phyloP scores from a whole-genome alignment of 2,113 vertebrate genomes.

The Austrofundulus limnaeus region DNA sequence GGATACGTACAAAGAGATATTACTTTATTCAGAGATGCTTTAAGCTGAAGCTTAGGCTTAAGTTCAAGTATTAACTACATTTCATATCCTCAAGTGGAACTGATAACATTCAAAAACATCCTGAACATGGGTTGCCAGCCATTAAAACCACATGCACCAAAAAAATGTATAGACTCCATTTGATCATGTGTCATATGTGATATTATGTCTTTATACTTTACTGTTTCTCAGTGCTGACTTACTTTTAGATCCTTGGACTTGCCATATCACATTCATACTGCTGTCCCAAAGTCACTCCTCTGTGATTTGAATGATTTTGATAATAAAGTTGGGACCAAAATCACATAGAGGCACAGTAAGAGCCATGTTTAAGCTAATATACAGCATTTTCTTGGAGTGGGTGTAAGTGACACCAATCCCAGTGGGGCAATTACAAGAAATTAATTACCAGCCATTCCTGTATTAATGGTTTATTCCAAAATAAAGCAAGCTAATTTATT shows the following conservation, averaged over 20 bases:
- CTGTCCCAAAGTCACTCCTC: slow-evolving; percentile 2
- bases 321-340: slow-evolving; percentile 41
- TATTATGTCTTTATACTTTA: slow-evolving; percentile 15
- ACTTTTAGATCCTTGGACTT: slow-evolving; percentile 27
- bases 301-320: slow-evolving; percentile 3
- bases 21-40: slow-evolving; percentile 59
- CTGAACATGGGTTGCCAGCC: slow-evolving; percentile 34
- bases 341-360: slow-evolving; percentile 53
- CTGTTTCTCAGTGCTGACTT: slow-evolving; percentile 14
- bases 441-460: slow-evolving; percentile 78
- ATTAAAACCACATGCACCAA: slow-evolving; percentile 28
- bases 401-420: slow-evolving; percentile 78
- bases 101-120: slow-evolving; percentile 54
- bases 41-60: slow-evolving; percentile 73
- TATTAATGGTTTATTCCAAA: slow-evolving; percentile 79
- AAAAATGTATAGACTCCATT: slow-evolving; percentile 36
- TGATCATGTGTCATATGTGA: slow-evolving; percentile 13
- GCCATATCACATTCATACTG: not conserved
- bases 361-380: slow-evolving; percentile 70
- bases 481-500: slow-evolving; percentile 79
- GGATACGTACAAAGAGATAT: slow-evolving; percentile 73
- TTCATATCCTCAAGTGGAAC: slow-evolving; percentile 55
- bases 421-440: slow-evolving; percentile 79
- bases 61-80: slow-evolving; percentile 67
- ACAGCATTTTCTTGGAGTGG: slow-evolving; percentile 71